Evolutionary conservation across 2,888 invertebrate species (phyloP).

Genomic region (Leucophora obtusa): DNA sequence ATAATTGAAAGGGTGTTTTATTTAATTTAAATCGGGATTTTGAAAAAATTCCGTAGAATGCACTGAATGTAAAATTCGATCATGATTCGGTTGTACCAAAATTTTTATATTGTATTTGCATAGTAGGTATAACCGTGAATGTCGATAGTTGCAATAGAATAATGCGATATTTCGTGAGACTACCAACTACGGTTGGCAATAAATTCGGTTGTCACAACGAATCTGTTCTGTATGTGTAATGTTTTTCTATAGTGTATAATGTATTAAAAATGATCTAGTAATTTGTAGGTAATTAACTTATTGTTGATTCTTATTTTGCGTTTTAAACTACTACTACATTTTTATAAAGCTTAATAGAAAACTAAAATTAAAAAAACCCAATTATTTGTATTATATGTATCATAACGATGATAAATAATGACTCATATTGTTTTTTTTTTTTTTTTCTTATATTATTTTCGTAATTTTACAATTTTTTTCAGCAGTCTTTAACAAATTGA

Average conservation of each 20-base stretch:
- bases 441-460: background rate
- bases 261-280: constrained; percentile 29
- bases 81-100: too few species aligned
- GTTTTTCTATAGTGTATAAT: background rate
- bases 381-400: background rate
- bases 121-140: too few species aligned
- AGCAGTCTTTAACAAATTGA: background rate
- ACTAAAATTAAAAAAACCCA: background rate
- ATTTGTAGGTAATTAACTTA: constrained; percentile 26
- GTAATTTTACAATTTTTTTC: background rate
- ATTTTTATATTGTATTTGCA: too few species aligned
- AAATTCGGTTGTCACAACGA: too few species aligned
- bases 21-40: too few species aligned
- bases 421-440: background rate
- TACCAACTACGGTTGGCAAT: too few species aligned
- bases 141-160: too few species aligned
- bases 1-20: too few species aligned
- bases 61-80: too few species aligned
- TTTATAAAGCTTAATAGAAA: constrained; percentile 1
- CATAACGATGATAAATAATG: background rate
- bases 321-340: background rate
- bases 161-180: too few species aligned
- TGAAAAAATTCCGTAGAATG: too few species aligned
- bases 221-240: too few species aligned
- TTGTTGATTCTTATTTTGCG: constrained; percentile 9